Conservation (phyloP, 92 coral and sea anemone species). For the Pocillopora meandrina region DNA sequence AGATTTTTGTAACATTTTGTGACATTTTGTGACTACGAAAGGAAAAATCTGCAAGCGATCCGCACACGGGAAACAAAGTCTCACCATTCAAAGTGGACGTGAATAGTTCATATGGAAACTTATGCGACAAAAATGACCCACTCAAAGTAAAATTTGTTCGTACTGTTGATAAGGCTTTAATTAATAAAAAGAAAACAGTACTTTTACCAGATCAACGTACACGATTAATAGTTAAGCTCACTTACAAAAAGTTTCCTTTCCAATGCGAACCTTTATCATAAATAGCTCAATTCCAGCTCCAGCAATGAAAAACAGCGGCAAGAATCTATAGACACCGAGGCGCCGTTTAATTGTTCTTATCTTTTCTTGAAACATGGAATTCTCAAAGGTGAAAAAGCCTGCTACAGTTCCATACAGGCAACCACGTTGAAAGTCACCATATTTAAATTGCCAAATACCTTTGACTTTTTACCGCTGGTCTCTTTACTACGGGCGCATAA, state of each 20-base stretch:
- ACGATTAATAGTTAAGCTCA: not conserved
- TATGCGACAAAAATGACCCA: too few relatives aligned
- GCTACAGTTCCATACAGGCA: not conserved
- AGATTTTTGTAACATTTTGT: too few relatives aligned
- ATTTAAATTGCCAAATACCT: too few relatives aligned
- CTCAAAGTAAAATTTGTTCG: too few relatives aligned
- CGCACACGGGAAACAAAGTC: too few relatives aligned
- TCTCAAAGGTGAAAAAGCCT: not conserved
- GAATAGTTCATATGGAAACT: too few relatives aligned
- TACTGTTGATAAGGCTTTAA: too few relatives aligned
- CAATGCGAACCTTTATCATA: slow-evolving; percentile 97
- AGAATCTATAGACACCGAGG: slow-evolving; percentile 86
- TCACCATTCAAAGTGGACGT: too few relatives aligned
- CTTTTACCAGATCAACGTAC: too few relatives aligned
- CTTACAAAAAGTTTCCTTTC: slow-evolving; percentile 98
- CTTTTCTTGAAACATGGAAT: slow-evolving; percentile 57
- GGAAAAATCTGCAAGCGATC: too few relatives aligned
- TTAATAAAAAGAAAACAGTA: too few relatives aligned
- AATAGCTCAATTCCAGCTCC: slow-evolving; percentile 97
- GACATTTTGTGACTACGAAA: too few relatives aligned
- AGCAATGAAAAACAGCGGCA: slow-evolving; percentile 82
- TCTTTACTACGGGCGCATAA: not conserved
- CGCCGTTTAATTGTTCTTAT: slow-evolving; percentile 50
- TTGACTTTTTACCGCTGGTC: slow-evolving; percentile 2
- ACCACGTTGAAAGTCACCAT: slow-evolving; percentile 4